A percentile compares a stretch with the other conserved stretches of the same genome.
Conservation (phyloP, 2,797 vertebrate genomes). For the Sebastolobus altivelis region DNA sequence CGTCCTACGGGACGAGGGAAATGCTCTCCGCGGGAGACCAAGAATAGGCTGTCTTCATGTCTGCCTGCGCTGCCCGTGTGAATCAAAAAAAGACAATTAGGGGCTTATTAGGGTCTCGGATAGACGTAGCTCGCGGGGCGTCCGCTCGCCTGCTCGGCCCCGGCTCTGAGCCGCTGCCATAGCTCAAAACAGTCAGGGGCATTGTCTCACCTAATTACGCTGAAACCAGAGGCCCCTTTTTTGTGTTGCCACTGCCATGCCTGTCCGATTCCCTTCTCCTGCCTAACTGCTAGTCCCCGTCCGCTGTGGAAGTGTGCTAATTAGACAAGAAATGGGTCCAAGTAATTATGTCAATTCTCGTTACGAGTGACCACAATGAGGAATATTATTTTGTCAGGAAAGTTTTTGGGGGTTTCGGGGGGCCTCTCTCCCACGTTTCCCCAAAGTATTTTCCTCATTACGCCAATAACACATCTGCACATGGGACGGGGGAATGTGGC, state of each 20-base stretch:
- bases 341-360: conserved; percentile 93
- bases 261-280: conserved; percentile 92
- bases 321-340: conserved; percentile 93
- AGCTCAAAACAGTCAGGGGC: conserved; percentile 93
- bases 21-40: conserved; percentile 64
- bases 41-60: conserved; percentile 71
- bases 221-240: conserved; percentile 88
- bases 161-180: conserved; percentile 88
- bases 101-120: conserved; percentile 92
- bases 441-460: conserved; percentile 70
- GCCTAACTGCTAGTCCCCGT: conserved; percentile 88
- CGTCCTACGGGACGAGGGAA: conserved; percentile 46
- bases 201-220: conserved; percentile 96
- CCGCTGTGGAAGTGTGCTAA: conserved; percentile 94
- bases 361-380: conserved; percentile 88
- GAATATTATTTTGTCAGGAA: conserved; percentile 91
- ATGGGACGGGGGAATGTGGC: conserved; percentile 83
- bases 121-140: conserved; percentile 87
- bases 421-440: conserved; percentile 50
- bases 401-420: conserved; percentile 83
- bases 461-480: conserved; percentile 82
- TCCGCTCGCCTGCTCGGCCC: conserved; percentile 86
- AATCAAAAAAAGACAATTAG: conserved; percentile 91
- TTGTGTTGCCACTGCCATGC: conserved; percentile 91
- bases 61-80: conserved; percentile 81